These are phyloP conservation scores for Malurus alboscapulatus DNA, from an alignment of 2,113 vertebrate genomes.

Conservation along the genomic window DNA sequence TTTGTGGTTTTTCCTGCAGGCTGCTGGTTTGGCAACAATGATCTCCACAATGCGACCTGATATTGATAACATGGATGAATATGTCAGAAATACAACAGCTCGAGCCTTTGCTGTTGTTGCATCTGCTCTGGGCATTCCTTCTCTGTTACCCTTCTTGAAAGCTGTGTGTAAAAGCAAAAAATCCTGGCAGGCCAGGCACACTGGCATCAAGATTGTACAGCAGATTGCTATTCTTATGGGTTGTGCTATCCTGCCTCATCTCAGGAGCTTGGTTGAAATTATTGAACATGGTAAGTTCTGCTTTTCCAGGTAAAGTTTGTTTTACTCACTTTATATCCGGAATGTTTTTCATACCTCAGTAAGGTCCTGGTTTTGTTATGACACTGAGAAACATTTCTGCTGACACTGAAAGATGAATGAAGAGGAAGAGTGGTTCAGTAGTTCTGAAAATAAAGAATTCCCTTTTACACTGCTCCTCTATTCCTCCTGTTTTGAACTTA, in stretches of 20 bases:
- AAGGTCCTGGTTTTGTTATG: neutral
- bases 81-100: slow-evolving; percentile 97
- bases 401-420: neutral
- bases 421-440: neutral
- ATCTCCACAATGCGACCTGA: slow-evolving; percentile 99
- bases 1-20: slow-evolving; percentile 70
- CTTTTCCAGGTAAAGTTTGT: neutral
- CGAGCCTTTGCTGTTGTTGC: slow-evolving; percentile 97
- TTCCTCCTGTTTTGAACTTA: neutral
- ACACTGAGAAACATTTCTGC: neutral
- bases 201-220: slow-evolving; percentile 98
- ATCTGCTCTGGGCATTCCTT: slow-evolving; percentile 96
- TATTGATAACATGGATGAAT: slow-evolving; percentile 99
- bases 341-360: neutral
- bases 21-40: slow-evolving; percentile 98
- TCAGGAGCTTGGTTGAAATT: slow-evolving; percentile 98
- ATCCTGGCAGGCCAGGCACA: slow-evolving; percentile 97
- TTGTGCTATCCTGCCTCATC: slow-evolving; percentile 96
- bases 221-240: slow-evolving; percentile 99
- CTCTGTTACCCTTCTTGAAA: slow-evolving; percentile 95
- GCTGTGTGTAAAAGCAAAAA: slow-evolving; percentile 99
- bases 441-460: neutral
- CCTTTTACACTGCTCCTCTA: neutral
- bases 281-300: slow-evolving; percentile 93
- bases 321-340: neutral